Conservation (phyloP, 1,140 invertebrate species). For the Calephelis virginiensis region DNA sequence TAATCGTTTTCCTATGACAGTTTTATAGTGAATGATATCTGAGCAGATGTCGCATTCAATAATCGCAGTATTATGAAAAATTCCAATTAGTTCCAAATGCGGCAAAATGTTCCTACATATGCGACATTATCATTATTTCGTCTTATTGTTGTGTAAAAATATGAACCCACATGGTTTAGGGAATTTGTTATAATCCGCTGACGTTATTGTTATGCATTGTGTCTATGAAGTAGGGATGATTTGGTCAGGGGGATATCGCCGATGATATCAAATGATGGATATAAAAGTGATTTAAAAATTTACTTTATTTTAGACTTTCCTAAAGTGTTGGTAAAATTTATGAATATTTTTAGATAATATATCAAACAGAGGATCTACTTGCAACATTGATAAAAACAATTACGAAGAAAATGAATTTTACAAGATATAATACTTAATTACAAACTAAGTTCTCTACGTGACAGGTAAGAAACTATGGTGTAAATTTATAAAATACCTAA, state of each 20-base stretch:
- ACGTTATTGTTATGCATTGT: conserved; percentile 67
- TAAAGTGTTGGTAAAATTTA: too few relatives aligned
- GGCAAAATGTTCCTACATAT: conserved; percentile 68
- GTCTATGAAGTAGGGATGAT: conserved; percentile 42
- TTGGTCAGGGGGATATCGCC: conserved; percentile 39
- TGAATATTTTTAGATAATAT: too few relatives aligned
- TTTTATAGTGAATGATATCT: conserved; percentile 26
- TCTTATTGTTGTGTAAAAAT: conserved; percentile 71
- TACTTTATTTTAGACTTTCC: not conserved
- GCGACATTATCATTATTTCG: conserved; percentile 72
- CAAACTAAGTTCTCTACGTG: too few relatives aligned
- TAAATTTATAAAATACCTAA: too few relatives aligned
- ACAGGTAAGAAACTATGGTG: too few relatives aligned
- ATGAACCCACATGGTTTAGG: conserved; percentile 74
- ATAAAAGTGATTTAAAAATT: not conserved
- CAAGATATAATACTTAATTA: too few relatives aligned
- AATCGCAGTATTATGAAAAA: conserved; percentile 68
- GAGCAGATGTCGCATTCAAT: conserved; percentile 69
- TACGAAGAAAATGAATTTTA: too few relatives aligned
- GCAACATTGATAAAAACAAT: too few relatives aligned
- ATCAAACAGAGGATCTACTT: too few relatives aligned
- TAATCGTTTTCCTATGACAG: conserved; percentile 18
- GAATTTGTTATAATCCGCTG: conserved; percentile 73
- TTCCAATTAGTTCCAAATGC: conserved; percentile 75
- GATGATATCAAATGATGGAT: conserved; percentile 1